Evolutionary conservation across 2,797 vertebrate species (phyloP).

Genomic region (Lates japonicus): DNA sequence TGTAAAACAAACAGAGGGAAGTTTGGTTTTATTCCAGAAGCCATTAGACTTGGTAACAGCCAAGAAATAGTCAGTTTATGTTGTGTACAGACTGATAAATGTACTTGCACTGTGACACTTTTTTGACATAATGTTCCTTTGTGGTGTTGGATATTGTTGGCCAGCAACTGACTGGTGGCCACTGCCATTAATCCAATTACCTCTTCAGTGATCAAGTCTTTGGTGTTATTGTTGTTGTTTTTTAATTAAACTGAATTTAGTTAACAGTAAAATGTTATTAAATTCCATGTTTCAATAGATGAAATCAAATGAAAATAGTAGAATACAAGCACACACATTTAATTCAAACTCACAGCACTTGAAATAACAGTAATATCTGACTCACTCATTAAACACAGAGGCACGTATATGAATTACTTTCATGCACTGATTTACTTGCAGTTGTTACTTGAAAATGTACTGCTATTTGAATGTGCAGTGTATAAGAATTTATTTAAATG

Average conservation of each 20-base stretch:
- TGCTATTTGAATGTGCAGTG: background rate
- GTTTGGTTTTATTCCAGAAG: background rate
- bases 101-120: background rate
- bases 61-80: background rate
- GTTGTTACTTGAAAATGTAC: background rate
- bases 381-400: background rate
- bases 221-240: no score
- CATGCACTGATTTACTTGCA: background rate
- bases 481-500: background rate
- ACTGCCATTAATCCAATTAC: background rate
- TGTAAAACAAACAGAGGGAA: background rate
- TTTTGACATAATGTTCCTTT: background rate
- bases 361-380: background rate
- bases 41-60: background rate
- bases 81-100: background rate
- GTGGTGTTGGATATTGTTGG: background rate
- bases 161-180: no score
- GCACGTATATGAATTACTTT: no score
- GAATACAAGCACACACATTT: background rate
- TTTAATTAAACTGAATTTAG: background rate
- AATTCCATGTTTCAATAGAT: background rate
- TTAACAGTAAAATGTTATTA: background rate
- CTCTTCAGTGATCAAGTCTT: no score
- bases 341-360: background rate
- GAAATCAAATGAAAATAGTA: background rate